These are phyloP conservation scores for Ellobius talpinus DNA, from an alignment of 2,113 vertebrate species.

Conservation along the genomic window DNA sequence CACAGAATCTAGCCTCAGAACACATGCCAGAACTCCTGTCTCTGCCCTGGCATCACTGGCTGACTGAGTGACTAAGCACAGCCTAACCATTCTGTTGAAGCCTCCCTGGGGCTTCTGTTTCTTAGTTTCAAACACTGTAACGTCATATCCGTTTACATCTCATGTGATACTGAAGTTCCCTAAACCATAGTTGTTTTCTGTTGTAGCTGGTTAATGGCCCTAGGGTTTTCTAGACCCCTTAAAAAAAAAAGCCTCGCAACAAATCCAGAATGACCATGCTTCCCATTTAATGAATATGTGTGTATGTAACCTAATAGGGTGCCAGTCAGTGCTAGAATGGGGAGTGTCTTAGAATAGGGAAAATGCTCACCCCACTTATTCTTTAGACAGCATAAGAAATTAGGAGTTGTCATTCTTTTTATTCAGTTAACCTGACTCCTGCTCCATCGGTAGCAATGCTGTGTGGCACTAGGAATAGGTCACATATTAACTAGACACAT, in stretches of 20 bases:
- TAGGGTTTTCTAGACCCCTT: neutral
- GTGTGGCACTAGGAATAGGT: neutral
- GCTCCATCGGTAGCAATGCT: neutral
- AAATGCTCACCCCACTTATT: neutral
- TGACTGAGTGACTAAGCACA: neutral
- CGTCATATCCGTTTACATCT: neutral
- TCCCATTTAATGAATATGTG: neutral
- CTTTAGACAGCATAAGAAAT: neutral
- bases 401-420: neutral
- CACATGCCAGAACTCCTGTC: neutral
- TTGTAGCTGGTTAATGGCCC: neutral
- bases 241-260: neutral
- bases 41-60: neutral
- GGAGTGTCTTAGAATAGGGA: neutral
- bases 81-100: neutral
- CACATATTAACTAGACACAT: too few species aligned
- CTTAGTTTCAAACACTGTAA: neutral
- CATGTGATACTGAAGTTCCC: neutral
- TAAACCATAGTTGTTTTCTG: neutral
- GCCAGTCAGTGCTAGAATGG: neutral
- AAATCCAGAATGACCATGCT: neutral
- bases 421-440: neutral
- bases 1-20: neutral
- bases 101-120: neutral
- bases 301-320: neutral